These are phyloP conservation scores for Halisarca cf. caerulea DNA, from an alignment of 37 sponge, comb jelly and placozoan species.

Conservation along the genomic window DNA sequence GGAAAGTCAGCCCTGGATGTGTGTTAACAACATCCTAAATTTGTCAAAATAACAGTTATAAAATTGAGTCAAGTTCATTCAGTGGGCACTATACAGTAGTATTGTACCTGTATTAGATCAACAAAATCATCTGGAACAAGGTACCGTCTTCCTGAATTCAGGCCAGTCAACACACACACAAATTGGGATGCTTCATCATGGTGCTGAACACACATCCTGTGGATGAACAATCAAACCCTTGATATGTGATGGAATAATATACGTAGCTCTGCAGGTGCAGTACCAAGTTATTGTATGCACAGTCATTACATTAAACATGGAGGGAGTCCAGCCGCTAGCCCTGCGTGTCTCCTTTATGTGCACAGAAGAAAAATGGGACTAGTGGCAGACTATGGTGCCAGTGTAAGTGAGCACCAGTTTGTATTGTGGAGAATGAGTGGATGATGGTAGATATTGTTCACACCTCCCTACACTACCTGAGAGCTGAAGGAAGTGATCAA, in stretches of 20 bases:
- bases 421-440: no score
- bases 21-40: conserved; percentile 89
- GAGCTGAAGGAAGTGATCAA: no score
- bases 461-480: no score
- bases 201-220: conserved; percentile 60
- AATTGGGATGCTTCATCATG: conserved; percentile 91
- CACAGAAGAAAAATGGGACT: no score
- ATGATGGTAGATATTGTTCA: no score
- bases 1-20: conserved; percentile 95
- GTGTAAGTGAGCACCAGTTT: no score
- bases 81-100: background rate
- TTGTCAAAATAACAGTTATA: background rate
- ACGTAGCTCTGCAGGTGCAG: background rate
- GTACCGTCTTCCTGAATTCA: conserved; percentile 44
- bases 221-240: background rate
- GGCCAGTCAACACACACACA: conserved; percentile 65
- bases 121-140: conserved; percentile 85
- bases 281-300: no score
- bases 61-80: background rate
- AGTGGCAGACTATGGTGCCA: no score
- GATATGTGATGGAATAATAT: background rate
- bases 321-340: no score
- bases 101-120: conserved; percentile 69
- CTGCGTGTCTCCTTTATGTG: no score
- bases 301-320: no score